A percentile compares a stretch with the other conserved stretches of the same genome.
Evolutionary conservation across 2,113 vertebrate genomes (phyloP).

Genomic region (Pogona vitticeps): DNA sequence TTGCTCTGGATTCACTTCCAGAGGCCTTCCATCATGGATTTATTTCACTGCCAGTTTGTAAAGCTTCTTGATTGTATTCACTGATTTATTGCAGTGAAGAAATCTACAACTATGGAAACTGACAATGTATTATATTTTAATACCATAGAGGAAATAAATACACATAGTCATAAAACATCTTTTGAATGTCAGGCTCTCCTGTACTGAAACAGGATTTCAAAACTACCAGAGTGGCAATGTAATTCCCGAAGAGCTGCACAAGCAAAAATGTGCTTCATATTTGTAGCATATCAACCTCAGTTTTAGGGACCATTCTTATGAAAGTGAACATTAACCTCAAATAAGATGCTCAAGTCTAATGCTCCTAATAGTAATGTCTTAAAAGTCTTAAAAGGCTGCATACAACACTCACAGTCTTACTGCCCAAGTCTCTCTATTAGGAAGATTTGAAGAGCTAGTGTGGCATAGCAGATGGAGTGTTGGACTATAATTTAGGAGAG

Average conservation of each 20-base stretch:
- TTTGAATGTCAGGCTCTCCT: conserved; percentile 48
- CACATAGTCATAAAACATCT: conserved; percentile 30
- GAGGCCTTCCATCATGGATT: conserved; percentile 45
- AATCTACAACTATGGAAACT: conserved; percentile 32
- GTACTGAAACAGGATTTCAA: conserved; percentile 52
- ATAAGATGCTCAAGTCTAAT: neutral
- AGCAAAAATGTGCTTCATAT: neutral
- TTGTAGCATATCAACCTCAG: neutral
- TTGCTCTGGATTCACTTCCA: conserved; percentile 45
- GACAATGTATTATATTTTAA: conserved; percentile 58
- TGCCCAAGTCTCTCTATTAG: too few species aligned
- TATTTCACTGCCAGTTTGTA: conserved; percentile 31
- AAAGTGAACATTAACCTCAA: neutral
- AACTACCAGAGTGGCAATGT: conserved; percentile 19
- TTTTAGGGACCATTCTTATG: neutral
- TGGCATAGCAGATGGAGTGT: neutral
- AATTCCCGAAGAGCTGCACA: conserved; percentile 8
- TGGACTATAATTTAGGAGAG: neutral
- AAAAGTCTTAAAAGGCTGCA: neutral
- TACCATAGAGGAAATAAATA: conserved; percentile 43
- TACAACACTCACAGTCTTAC: neutral
- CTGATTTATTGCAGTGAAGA: conserved; percentile 31
- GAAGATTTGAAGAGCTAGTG: neutral
- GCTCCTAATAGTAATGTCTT: neutral
- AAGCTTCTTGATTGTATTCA: conserved; percentile 48